Base-by-base conservation (phyloP, 2,888 invertebrate species). In the Belgica antarctica region DNA sequence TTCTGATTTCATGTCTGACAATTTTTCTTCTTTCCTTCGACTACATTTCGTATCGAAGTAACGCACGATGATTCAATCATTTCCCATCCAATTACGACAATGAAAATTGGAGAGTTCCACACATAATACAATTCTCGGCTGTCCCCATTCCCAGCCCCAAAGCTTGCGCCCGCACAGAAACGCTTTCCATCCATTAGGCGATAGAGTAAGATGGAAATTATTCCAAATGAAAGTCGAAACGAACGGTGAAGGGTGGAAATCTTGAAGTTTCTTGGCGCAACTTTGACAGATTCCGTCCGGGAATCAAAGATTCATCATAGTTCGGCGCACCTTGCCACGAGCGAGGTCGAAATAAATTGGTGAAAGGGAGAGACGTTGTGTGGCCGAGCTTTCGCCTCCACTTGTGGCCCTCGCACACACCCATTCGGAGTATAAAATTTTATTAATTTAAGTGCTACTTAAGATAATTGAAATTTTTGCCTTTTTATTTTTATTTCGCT, bases 381-480 rank as follows among this genome's bases (percentile, higher is more conserved):
- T n/a, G 22, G 7, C 52, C 52, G 15, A 41, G 2, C 52, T 17
- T 8, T 22, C 52, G 2, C 52, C 52, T 17, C 22, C 27, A 59
- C 59, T 27, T 52, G 8, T 10, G 59, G n/a, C n/a, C 27, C 25
- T 4, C 3, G 59, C 25, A 59, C 27, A 27, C 59, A 59, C 27
- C 59, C 59, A 59, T 10, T n/a, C 25, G 15, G 27, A 59, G 61
- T 59, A 70, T 41, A 41, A 59, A 70, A 70, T 70, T 70, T 70
- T 70, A 70, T 70, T 70, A 70, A 61, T 61, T 70, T 59, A 61
- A 70, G 70, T 70, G 61, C 61, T 61, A 70, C 70, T 70, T 70
- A 61, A 70, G 70, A 70, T 70, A 70, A 70, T 70, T 70, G 70
- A 70, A 62, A 52, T 52, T 52, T 52, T 34, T 62, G 12, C 34